Percentiles rank a stretch among this genome's conserved stretches.
Conservation (phyloP, 2,113 vertebrate species). For the Edolisoma coerulescens region DNA sequence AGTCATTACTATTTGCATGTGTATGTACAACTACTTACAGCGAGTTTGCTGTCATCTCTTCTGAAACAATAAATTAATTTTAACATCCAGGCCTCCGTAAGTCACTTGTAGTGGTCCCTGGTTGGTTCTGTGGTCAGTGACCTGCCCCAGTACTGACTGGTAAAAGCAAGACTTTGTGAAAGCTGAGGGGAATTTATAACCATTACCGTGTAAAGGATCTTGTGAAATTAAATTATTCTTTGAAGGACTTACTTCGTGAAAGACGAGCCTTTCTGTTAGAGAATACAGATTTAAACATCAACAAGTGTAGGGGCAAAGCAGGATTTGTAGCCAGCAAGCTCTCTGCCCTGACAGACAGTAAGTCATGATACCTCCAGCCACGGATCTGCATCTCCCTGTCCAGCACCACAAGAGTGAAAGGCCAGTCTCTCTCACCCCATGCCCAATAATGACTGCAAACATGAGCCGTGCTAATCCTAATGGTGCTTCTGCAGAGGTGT, state of each 20-base stretch:
- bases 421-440: not conserved
- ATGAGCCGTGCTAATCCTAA: rapidly evolving
- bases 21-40: not conserved
- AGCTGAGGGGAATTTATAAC: not conserved
- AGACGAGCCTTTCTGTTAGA: not conserved
- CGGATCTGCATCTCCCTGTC: rapidly evolving
- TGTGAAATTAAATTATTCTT: not conserved
- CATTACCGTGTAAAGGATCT: not conserved
- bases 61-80: not conserved
- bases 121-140: not conserved
- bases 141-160: not conserved
- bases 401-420: no score
- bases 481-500: not conserved
- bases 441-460: not conserved
- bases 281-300: not conserved
- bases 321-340: not conserved
- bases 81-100: not conserved
- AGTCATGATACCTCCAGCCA: not conserved
- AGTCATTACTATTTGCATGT: not conserved
- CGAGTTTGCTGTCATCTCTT: not conserved
- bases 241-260: not conserved
- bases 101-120: not conserved
- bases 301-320: not conserved
- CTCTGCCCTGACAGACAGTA: not conserved
- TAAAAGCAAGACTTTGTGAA: not conserved